A percentile compares a stretch with the other conserved stretches of the same genome.
Evolutionary conservation across 1,140 invertebrate genomes (phyloP).

Genomic region (Scaptomyza pallida): DNA sequence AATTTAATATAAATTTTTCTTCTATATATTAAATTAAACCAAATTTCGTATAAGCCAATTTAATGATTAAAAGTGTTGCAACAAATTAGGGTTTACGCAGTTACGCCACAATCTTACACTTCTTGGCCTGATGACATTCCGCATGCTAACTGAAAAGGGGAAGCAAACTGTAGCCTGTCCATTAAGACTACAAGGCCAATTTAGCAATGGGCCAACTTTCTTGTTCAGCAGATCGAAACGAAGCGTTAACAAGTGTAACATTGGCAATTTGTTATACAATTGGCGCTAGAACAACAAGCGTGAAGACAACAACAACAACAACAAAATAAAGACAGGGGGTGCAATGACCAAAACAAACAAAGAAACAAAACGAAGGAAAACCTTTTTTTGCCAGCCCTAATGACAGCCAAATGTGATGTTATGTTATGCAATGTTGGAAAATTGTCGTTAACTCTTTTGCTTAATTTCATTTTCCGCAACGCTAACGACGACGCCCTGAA

Average conservation of each 20-base stretch:
- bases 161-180: conserved; percentile 2
- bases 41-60: too few species aligned
- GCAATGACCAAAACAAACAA: conserved; percentile 49
- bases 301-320: conserved; percentile 10
- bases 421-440: conserved; percentile 67
- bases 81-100: neutral
- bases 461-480: conserved; percentile 72
- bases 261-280: conserved; percentile 74
- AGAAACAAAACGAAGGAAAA: conserved; percentile 16
- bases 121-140: neutral
- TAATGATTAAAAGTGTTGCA: too few species aligned
- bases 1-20: too few species aligned
- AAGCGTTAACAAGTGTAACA: conserved; percentile 72
- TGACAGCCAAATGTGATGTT: conserved; percentile 51
- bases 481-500: conserved; percentile 33
- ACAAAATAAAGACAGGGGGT: conserved; percentile 19
- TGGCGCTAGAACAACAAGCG: conserved; percentile 63
- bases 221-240: conserved; percentile 65
- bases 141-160: neutral
- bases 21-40: too few species aligned
- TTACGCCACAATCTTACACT: neutral
- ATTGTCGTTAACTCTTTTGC: conserved; percentile 58
- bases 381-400: conserved; percentile 7
- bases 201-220: conserved; percentile 32
- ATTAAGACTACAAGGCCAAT: conserved; percentile 10